These are phyloP conservation scores for Puffinus mauretanicus DNA, from an alignment of 2,113 vertebrate species.

Conservation along the genomic window DNA sequence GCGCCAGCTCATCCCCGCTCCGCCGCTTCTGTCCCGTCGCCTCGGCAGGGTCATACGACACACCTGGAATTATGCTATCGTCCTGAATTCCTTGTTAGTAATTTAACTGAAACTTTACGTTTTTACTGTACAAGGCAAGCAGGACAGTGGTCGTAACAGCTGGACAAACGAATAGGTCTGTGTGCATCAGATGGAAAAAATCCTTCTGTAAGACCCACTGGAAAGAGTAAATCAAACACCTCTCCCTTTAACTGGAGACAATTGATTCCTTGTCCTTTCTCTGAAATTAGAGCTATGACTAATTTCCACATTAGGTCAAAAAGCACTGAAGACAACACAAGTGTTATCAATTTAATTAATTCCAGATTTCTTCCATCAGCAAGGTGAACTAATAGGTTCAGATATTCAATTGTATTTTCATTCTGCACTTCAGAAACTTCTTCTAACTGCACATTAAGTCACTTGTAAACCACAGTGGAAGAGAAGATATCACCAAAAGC, in stretches of 20 bases:
- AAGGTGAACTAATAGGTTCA: background rate
- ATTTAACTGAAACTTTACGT: fast-evolving
- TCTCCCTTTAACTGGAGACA: background rate
- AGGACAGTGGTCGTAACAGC: background rate
- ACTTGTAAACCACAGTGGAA: background rate
- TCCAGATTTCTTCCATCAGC: background rate
- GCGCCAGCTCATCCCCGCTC: background rate
- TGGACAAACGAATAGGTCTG: fast-evolving
- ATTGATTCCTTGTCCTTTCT: too few species aligned
- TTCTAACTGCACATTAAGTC: background rate
- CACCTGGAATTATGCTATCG: fast-evolving
- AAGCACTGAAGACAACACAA: background rate
- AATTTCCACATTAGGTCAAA: background rate
- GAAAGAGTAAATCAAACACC: background rate
- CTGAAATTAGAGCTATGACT: background rate
- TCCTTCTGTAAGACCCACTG: background rate
- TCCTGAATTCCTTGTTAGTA: fast-evolving
- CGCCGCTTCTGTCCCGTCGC: background rate
- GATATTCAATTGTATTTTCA: background rate
- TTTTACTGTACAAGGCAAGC: background rate
- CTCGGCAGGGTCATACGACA: fast-evolving
- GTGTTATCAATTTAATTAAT: background rate
- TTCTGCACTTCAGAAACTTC: background rate
- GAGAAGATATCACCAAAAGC: background rate
- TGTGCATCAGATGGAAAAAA: background rate